phyloP scores from a whole-genome alignment of 2,888 invertebrate genomes.

The Drosophila neonasuta region DNA sequence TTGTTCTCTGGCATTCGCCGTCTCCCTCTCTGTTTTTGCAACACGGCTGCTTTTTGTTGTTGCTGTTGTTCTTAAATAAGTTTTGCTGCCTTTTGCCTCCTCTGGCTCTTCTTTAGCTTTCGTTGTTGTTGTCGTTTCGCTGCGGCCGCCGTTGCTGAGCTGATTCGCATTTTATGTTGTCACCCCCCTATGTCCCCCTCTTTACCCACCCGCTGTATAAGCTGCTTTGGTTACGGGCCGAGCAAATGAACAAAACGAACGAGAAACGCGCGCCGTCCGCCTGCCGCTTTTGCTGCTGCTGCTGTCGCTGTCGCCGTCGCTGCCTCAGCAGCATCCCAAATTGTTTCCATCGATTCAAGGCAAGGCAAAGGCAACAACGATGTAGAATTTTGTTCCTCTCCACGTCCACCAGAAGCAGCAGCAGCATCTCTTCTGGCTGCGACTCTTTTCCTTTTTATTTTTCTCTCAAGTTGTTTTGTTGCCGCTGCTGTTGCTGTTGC shows the following conservation, averaged over 20 bases:
- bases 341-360: conserved; percentile 61
- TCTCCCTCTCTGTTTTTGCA: conserved; percentile 39
- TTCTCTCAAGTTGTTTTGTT: conserved; percentile 60
- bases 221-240: conserved; percentile 38
- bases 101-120: conserved; percentile 48
- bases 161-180: conserved; percentile 54
- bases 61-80: conserved; percentile 51
- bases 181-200: neutral
- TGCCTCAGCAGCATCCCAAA: conserved; percentile 52
- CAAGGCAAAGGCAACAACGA: conserved; percentile 33
- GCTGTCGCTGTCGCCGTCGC: conserved; percentile 27
- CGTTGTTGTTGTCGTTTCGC: conserved; percentile 28
- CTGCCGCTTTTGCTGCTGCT: conserved; percentile 16
- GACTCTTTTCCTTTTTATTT: conserved; percentile 57
- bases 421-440: conserved; percentile 43
- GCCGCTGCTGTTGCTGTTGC: conserved; percentile 38
- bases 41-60: conserved; percentile 44
- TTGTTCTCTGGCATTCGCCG: conserved; percentile 10
- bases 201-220: conserved; percentile 20
- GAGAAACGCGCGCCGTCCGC: conserved; percentile 29
- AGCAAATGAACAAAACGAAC: conserved; percentile 33
- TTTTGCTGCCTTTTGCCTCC: conserved; percentile 53
- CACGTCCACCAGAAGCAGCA: neutral
- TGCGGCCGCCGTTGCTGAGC: conserved; percentile 32
- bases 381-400: conserved; percentile 50